These are phyloP conservation scores for Dioctria rufipes DNA, from an alignment of 2,888 invertebrate genomes.

Conservation along the genomic window DNA sequence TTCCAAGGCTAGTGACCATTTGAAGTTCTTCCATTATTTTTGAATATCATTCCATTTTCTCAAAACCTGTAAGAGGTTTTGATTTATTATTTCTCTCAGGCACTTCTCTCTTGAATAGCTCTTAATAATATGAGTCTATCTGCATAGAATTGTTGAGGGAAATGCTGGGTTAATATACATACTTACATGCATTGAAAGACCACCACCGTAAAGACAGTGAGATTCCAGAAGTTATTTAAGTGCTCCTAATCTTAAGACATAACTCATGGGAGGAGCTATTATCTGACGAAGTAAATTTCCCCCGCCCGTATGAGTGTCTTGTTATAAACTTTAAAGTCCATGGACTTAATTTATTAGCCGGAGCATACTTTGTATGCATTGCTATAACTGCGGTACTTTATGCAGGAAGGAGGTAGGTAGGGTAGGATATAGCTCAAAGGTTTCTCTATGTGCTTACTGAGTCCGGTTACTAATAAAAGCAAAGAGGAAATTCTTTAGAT, in stretches of 20 bases:
- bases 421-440: background rate
- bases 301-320: background rate
- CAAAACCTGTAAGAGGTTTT: background rate
- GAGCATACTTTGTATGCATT: background rate
- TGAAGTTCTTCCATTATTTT: background rate
- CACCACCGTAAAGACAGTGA: background rate
- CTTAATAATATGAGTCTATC: background rate
- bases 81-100: constrained; percentile 8
- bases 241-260: constrained; percentile 8
- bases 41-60: constrained; percentile 3
- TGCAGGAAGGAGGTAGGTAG: background rate
- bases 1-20: background rate
- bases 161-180: background rate
- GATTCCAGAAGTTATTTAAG: constrained; percentile 7
- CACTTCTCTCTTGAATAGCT: background rate
- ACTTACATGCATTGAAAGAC: background rate
- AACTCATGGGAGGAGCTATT: background rate
- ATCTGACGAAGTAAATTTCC: constrained; percentile 13
- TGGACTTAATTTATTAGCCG: background rate
- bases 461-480: background rate
- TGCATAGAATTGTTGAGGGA: background rate
- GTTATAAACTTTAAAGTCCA: background rate
- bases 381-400: background rate
- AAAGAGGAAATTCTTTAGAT: background rate
- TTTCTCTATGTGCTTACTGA: background rate